Evolutionary conservation across 2,888 invertebrate genomes (phyloP).

Genomic region (Aleiodes alternator): DNA sequence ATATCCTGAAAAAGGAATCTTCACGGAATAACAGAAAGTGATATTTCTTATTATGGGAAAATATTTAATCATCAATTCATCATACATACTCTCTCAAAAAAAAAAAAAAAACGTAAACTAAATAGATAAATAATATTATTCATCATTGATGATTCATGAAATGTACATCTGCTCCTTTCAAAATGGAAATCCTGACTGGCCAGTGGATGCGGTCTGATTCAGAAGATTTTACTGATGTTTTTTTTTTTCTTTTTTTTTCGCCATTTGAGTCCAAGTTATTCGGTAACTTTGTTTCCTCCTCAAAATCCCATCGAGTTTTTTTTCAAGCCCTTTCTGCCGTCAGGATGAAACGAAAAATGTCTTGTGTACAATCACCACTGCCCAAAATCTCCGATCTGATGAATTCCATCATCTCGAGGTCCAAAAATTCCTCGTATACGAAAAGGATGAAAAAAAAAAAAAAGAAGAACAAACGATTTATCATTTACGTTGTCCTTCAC

Average conservation of each 20-base stretch:
- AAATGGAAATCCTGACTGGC: constrained; percentile 52
- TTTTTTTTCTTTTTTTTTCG: not conserved
- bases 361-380: constrained; percentile 1
- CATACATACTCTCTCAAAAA: constrained; percentile 21
- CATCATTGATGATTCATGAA: constrained; percentile 23
- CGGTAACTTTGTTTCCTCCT: constrained; percentile 29
- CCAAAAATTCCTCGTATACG: constrained; percentile 41
- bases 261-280: constrained; percentile 34
- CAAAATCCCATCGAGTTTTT: constrained; percentile 3
- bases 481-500: not conserved
- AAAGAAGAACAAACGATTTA: not conserved
- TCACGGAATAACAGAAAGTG: not conserved
- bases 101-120: constrained; percentile 58
- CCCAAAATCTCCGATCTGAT: constrained; percentile 47
- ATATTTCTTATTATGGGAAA: not conserved
- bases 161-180: constrained; percentile 22
- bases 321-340: constrained; percentile 20
- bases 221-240: not conserved
- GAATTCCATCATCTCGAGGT: constrained; percentile 61
- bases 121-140: constrained; percentile 17
- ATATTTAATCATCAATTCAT: not conserved
- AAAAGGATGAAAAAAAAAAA: not conserved
- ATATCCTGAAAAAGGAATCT: not conserved
- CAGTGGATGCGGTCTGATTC: constrained; percentile 47
- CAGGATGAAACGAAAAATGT: not conserved